Percentiles rank a stretch among this genome's conserved stretches.
Conservation (phyloP, 2,888 invertebrate species). For the Epinotia brunnichana region DNA sequence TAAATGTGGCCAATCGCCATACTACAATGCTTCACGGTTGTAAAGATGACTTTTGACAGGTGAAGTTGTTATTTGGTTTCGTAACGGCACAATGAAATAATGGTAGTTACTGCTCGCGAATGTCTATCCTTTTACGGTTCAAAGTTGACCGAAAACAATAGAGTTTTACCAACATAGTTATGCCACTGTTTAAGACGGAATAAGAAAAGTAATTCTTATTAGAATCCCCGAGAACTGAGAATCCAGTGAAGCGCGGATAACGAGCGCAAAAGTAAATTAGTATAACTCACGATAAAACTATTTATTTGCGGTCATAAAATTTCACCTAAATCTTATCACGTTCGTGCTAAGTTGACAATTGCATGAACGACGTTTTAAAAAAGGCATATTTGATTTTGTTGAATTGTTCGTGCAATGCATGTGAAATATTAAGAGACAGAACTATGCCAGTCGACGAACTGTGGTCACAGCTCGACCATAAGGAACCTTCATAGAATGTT, state of each 20-base stretch:
- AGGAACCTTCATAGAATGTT: conserved; percentile 63
- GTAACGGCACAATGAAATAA: conserved; percentile 55
- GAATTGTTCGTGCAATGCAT: conserved; percentile 59
- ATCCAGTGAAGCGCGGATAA: neutral
- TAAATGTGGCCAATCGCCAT: no score
- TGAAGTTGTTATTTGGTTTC: conserved; percentile 44
- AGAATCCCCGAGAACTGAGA: neutral
- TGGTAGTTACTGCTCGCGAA: conserved; percentile 51
- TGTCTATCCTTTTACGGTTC: conserved; percentile 62
- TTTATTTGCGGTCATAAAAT: conserved; percentile 13
- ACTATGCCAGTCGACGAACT: conserved; percentile 50
- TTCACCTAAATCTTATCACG: neutral
- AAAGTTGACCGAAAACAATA: conserved; percentile 64
- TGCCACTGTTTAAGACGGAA: conserved; percentile 34
- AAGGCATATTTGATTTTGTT: conserved; percentile 4
- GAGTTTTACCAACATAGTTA: conserved; percentile 46
- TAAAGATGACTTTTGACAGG: conserved; percentile 32
- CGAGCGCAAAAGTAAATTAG: conserved; percentile 10
- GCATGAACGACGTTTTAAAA: neutral
- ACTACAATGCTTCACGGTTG: neutral
- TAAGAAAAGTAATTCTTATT: conserved; percentile 20
- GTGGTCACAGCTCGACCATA: conserved; percentile 61
- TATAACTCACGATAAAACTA: neutral
- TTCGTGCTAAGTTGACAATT: conserved; percentile 6
- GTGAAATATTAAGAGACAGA: conserved; percentile 60